phyloP scores from a whole-genome alignment of 2,113 vertebrate genomes.

The Saccopteryx bilineata region DNA sequence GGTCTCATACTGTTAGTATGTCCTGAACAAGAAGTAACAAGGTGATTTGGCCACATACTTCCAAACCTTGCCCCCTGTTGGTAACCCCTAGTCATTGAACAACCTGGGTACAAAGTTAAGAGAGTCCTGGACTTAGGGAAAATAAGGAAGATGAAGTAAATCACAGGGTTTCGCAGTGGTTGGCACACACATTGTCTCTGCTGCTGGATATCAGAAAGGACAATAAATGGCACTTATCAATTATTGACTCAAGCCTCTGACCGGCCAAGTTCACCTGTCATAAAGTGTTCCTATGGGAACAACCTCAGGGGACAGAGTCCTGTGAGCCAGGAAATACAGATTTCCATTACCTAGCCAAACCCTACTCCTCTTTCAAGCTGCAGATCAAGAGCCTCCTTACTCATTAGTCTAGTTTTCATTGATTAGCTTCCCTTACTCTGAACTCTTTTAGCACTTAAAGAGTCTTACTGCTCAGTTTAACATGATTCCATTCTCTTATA shows the following conservation, averaged over 20 bases:
- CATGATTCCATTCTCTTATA: not conserved
- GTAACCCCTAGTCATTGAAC: not conserved
- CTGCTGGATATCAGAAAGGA: not conserved
- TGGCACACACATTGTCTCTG: not conserved
- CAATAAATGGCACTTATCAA: not conserved
- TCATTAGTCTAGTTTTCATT: not conserved
- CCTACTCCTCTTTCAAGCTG: slow-evolving; percentile 47
- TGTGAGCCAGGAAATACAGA: slow-evolving; percentile 32
- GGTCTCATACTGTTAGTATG: not conserved
- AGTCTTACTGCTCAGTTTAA: not conserved
- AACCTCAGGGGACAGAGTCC: not conserved
- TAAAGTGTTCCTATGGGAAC: slow-evolving; percentile 62
- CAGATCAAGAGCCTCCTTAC: not conserved
- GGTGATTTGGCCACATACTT: not conserved
- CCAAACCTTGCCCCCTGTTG: not conserved
- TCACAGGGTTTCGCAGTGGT: not conserved
- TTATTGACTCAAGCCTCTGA: slow-evolving; percentile 29
- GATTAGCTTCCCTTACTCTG: not conserved
- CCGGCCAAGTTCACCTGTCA: slow-evolving; percentile 21
- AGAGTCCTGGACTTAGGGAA: not conserved
- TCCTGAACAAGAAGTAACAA: not conserved
- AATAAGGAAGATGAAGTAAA: not conserved
- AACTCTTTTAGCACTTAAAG: not conserved
- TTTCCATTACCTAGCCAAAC: not conserved
- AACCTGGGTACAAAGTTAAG: not conserved